Evolutionary conservation across 2,113 vertebrate species (phyloP).

Genomic region (Trichomycterus rosablanca): DNA sequence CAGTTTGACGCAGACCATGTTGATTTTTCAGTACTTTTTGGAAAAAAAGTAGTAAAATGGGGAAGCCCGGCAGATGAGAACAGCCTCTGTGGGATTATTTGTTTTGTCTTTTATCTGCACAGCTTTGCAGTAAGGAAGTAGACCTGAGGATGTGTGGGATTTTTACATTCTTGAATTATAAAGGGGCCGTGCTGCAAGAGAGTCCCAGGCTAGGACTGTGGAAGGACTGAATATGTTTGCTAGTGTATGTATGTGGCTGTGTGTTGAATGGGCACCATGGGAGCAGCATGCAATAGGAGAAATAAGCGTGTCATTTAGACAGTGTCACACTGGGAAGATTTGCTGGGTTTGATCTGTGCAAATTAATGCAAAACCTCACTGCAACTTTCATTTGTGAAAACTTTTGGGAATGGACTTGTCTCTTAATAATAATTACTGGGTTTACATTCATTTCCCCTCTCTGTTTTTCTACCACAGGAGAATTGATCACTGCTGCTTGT

Average conservation of each 20-base stretch:
- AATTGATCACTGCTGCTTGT: constrained; percentile 99
- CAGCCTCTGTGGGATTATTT: no score
- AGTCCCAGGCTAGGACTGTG: constrained; percentile 15
- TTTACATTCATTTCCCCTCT: constrained; percentile 94
- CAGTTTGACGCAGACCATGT: no score
- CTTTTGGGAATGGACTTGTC: constrained; percentile 95
- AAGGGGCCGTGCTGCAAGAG: no score
- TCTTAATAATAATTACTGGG: constrained; percentile 99
- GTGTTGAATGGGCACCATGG: constrained; percentile 56
- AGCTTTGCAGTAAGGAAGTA: no score
- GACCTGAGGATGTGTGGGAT: no score
- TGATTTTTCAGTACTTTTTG: no score
- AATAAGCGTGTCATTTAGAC: constrained; percentile 80
- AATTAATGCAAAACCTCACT: constrained; percentile 99
- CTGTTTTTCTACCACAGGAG: constrained; percentile 96
- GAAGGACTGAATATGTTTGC: constrained; percentile 9
- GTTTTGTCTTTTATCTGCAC: no score
- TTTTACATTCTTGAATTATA: no score
- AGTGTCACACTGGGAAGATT: constrained; percentile 99
- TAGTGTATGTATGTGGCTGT: not conserved
- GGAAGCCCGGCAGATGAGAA: no score
- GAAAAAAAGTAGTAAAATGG: no score
- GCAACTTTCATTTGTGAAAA: constrained; percentile 99
- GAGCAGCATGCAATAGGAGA: constrained; percentile 66
- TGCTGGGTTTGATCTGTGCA: constrained; percentile 96